Base-by-base conservation (phyloP, 2,797 vertebrate genomes). In the Pseudochromis fuscus region DNA sequence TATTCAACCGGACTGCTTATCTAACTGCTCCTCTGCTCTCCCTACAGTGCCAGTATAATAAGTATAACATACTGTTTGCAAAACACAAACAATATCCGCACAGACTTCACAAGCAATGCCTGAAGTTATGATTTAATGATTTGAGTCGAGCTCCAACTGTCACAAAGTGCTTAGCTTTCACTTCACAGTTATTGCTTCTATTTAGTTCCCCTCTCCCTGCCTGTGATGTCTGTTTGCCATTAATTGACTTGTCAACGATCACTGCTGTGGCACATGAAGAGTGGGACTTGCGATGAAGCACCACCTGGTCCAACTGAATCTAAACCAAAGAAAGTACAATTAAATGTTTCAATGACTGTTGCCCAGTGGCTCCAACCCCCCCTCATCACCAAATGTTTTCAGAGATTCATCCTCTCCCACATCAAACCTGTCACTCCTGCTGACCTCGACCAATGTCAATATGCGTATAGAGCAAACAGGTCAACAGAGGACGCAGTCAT, bases 281-380 rank as follows among this genome's bases (percentile, higher is more conserved):
- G 23, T 27, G 52, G 45, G 40, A 30, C 65, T 49, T 27, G 15
- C 57, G 66, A 27, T 52, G 61, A 55, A 75, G 66, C 58, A 60
- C 66, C 84, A 78, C 45, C 72, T 79, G 79, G 68, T 45, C 49
- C 7, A 24, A 62, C 35, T n/a, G 7, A 66, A 75, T 49, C 48
- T 23, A 37, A 69, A 80, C 51, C 60, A 59, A 55, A 50, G 28
- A 27, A 60, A n/a, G n/a, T n/a, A n/a, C n/a, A n/a, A n/a, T n/a
- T n/a, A n/a, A n/a, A n/a, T n/a, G n/a, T n/a, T n/a, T n/a, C n/a
- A n/a, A n/a, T n/a, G n/a, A n/a, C n/a, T n/a, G n/a, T 71, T 85
- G 68, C 44, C 56, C 46, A 38, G 48, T 0, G 1, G n/a, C n/a
- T n/a, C n/a, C n/a, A n/a, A n/a, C n/a, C n/a, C n/a, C n/a, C n/a